Percentiles rank a stretch among this genome's conserved stretches.
Evolutionary conservation across 2,888 invertebrate species (phyloP).

Genomic region (Chrysolina americana): DNA sequence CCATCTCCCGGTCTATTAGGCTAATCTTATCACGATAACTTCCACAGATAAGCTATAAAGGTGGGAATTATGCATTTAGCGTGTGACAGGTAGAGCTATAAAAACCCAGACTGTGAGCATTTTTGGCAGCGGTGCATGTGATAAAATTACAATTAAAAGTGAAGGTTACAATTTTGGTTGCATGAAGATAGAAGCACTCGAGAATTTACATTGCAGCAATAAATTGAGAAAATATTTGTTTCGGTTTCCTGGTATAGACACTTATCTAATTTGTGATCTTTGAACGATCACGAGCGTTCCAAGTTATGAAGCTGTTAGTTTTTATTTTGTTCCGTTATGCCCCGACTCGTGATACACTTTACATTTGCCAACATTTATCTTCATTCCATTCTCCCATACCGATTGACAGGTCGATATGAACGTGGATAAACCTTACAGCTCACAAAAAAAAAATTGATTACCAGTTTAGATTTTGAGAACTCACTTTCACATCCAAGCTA

Average conservation of each 20-base stretch:
- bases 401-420: slow-evolving; percentile 5
- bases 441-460: not conserved
- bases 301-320: slow-evolving; percentile 20
- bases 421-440: not conserved
- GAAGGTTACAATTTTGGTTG: too few relatives aligned
- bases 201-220: not conserved
- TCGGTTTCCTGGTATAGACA: slow-evolving; percentile 6
- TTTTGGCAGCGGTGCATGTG: too few relatives aligned
- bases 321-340: slow-evolving; percentile 20
- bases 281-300: slow-evolving; percentile 12
- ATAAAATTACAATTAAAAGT: too few relatives aligned
- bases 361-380: slow-evolving; percentile 16
- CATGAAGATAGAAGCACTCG: too few relatives aligned
- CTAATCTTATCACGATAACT: too few relatives aligned
- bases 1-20: too few relatives aligned
- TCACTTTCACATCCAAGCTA: not conserved
- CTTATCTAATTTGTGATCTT: slow-evolving; percentile 3
- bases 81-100: too few relatives aligned
- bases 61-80: too few relatives aligned
- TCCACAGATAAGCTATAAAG: too few relatives aligned
- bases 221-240: not conserved
- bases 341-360: slow-evolving; percentile 16
- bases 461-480: not conserved
- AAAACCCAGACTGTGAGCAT: too few relatives aligned
- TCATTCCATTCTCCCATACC: slow-evolving; percentile 19